Percentiles rank a stretch among this genome's conserved stretches.
phyloP scores from a whole-genome alignment of 2,888 invertebrate species.

The Drosophila tanythrix region DNA sequence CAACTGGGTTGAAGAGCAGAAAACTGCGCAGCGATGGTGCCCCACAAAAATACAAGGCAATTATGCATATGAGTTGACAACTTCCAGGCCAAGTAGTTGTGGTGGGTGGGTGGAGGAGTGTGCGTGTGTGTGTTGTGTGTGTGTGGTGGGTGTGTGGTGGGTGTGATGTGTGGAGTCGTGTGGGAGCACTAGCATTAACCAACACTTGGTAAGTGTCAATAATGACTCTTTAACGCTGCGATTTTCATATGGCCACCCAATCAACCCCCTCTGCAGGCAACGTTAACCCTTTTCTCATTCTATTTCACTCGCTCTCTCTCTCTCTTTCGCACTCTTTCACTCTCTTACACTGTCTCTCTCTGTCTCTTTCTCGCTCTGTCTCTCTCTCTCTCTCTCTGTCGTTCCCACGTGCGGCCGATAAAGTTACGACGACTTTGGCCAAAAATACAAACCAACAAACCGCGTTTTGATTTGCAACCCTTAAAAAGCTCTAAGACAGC shows the following conservation, averaged over 20 bases:
- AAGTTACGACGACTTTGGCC: conserved; percentile 79
- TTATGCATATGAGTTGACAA: conserved; percentile 80
- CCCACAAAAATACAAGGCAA: conserved; percentile 69
- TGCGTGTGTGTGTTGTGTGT: background rate
- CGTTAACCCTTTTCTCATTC: background rate
- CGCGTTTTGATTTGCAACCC: conserved; percentile 81
- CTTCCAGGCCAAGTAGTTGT: conserved; percentile 53
- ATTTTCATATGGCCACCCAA: conserved; percentile 16
- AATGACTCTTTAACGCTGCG: conserved; percentile 70
- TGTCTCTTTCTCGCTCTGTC: background rate
- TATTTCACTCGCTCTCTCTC: conserved; percentile 11
- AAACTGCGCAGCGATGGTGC: conserved; percentile 67
- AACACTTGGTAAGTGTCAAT: conserved; percentile 78
- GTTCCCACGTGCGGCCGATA: conserved; percentile 36
- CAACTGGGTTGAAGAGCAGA: conserved; percentile 49
- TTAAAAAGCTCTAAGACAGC: conserved; percentile 72
- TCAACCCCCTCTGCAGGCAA: conserved; percentile 8
- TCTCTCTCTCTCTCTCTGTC: conserved; percentile 10
- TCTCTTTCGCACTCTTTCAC: background rate
- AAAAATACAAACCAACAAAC: conserved; percentile 81
- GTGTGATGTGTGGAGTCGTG: background rate
- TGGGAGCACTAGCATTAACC: background rate
- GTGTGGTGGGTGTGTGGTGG: background rate
- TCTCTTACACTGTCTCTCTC: background rate
- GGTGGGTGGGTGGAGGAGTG: background rate